Evolutionary conservation across 2,797 vertebrate species (phyloP).

Genomic region (Halcyon smyrnensis): DNA sequence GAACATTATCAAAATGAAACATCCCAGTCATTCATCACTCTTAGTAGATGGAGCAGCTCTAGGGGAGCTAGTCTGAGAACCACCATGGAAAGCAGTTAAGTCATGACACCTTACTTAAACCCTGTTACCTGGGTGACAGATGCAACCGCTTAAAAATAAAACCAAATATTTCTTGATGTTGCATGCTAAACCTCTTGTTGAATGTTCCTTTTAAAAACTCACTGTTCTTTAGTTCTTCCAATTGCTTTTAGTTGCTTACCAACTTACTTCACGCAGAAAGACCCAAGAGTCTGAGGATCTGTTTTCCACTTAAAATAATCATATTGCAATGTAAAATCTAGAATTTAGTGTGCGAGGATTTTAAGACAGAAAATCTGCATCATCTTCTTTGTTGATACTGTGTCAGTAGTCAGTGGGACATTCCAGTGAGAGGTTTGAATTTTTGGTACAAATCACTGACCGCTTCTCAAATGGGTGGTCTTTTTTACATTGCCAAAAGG

Average conservation of each 20-base stretch:
- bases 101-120: neutral
- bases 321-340: neutral
- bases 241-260: neutral
- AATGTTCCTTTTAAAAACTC: neutral
- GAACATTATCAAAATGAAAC: neutral
- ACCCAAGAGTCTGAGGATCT: neutral
- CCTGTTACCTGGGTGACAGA: neutral
- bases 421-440: neutral
- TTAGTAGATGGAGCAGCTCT: neutral
- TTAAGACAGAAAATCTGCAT: accelerated
- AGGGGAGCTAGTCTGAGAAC: neutral
- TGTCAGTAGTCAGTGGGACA: neutral
- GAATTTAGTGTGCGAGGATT: neutral
- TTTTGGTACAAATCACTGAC: neutral
- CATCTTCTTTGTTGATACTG: neutral
- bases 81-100: neutral
- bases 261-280: neutral
- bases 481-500: neutral
- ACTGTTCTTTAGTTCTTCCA: neutral
- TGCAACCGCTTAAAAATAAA: neutral
- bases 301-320: neutral
- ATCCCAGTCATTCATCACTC: neutral
- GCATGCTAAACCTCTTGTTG: neutral
- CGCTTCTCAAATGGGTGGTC: neutral
- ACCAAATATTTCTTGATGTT: neutral